phyloP scores from a whole-genome alignment of 2,113 vertebrate genomes.

The Barbus barbus region DNA sequence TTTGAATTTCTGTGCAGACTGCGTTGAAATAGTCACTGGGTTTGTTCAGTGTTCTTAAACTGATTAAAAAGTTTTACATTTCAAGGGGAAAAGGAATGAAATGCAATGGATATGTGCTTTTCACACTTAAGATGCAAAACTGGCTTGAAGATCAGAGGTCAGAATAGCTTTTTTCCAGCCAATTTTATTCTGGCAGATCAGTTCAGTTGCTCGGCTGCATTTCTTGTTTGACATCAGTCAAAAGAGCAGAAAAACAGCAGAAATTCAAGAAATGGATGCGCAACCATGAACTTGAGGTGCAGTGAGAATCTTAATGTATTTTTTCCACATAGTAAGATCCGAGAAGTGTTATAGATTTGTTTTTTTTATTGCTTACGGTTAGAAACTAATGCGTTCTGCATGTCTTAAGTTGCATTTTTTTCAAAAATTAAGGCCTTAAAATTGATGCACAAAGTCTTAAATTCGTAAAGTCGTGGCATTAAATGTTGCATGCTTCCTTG shows the following conservation, averaged over 20 bases:
- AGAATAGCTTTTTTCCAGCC: neutral
- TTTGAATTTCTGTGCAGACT: neutral
- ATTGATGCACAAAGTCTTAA: no score
- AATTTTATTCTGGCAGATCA: neutral
- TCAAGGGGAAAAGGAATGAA: neutral
- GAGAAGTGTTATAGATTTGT: neutral
- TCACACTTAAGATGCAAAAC: neutral
- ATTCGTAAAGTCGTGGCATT: no score
- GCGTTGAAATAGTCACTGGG: neutral
- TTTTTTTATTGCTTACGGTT: neutral
- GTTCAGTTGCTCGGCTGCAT: neutral
- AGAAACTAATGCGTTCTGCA: neutral
- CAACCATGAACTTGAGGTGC: slow-evolving; percentile 7
- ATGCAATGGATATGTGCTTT: neutral
- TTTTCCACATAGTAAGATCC: neutral
- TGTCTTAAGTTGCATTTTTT: no score
- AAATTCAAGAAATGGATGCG: neutral
- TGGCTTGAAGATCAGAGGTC: neutral
- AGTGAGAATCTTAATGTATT: neutral
- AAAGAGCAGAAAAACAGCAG: neutral
- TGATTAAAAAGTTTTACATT: neutral
- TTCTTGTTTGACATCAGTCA: slow-evolving; percentile 2
- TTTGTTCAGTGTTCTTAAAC: neutral
- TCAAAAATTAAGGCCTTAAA: no score
- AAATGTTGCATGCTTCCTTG: no score